Base-by-base conservation (phyloP, 2,797 vertebrate species). In the Numenius phaeopus region DNA sequence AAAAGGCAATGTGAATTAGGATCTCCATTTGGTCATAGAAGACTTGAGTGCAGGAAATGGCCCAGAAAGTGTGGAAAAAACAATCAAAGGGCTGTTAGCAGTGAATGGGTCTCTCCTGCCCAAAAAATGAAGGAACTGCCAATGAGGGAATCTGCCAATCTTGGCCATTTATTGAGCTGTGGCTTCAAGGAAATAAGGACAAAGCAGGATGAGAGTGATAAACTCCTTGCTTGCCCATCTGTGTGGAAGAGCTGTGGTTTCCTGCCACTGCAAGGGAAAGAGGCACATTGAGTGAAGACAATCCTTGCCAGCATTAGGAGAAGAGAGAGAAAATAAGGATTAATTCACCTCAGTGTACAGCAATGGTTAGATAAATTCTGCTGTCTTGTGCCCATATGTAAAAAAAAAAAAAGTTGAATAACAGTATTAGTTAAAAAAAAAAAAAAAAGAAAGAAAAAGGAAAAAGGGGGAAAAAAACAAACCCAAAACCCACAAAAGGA, bases 161-260 rank as follows among this genome's bases (percentile, higher is more conserved):
- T 64, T 83, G 58, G 39, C 16, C n/a, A 18, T 21, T 71, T 37
- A 37, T 24, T 12, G 18, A 52, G 14, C 14, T 71, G 58, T 49
- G 37, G 42, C 47, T 75, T 85, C 80, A 79, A 70, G 42, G 10
- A 78, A 90, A 57, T 14, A 85, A 81, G 52, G 47, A 71, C 69
- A 91, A 62, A 30, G 16, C 7, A 72, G 32, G n/a, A 47, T 54
- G 34, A 15, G n/a, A 83, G 24, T 20, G 34, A 44, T 71, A 66
- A 67, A 79, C 24, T 83, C 16, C 7, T 66, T 78, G 42, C 11
- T 76, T 75, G 22, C 20, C 22, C 34, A 39, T 58, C 26, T 79
- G 34, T 58, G 65, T 86, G 26, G 55, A 95, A 46, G 59, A 90
- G 37, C 20, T 96, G 62, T 58, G 37, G 54, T 93, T 94, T 89